Evolutionary conservation across 2,888 invertebrate species (phyloP), one percentile per base, ranked within the genome.

Genomic region (Ischnus inquisitorius): DNA sequence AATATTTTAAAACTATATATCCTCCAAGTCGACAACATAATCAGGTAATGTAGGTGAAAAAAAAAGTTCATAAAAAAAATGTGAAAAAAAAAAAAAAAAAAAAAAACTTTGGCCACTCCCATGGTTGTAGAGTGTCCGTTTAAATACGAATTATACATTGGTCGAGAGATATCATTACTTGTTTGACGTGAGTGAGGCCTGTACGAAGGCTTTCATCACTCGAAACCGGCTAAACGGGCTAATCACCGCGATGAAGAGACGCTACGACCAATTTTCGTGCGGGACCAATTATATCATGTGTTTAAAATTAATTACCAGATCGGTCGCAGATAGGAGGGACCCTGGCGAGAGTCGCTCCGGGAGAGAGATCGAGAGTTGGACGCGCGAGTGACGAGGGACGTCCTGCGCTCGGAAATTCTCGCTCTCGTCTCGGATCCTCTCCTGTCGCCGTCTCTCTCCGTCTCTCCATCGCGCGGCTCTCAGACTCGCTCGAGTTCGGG

Each of bases 221-320:
- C 68, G 76, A 76, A 87, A 87, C 87, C 85, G 85, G 87, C 87
- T 87, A 87, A 87, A 85, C 87, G 86, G 84, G 87, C 87, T 86
- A 87, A 87, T 86, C 87, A 84, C 72, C 84, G 57, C 77, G 82
- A 83, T 81, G 85, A 83, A 85, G 85, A 84, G 85, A 85, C 86
- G 82, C 84, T 69, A 86, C 85, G 88, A 87, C 87, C 88, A 90
- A 91, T 90, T 90, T 90, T 89, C 90, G 89, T 88, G 75, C 83
- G 86, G 88, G 88, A 88, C 91, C 92, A 92, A 92, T 92, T 92
- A 92, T 92, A 92, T 91, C 85, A 85, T 91, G 91, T 91, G 91
- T 92, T 92, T 92, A 92, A 92, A 92, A 92, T 92, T 92, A 92
- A 92, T 92, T 92, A 92, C 90, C 90, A 91, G 91, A 92, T 92